phyloP scores from a whole-genome alignment of 2,797 vertebrate genomes.

The Poecilia gillii region DNA sequence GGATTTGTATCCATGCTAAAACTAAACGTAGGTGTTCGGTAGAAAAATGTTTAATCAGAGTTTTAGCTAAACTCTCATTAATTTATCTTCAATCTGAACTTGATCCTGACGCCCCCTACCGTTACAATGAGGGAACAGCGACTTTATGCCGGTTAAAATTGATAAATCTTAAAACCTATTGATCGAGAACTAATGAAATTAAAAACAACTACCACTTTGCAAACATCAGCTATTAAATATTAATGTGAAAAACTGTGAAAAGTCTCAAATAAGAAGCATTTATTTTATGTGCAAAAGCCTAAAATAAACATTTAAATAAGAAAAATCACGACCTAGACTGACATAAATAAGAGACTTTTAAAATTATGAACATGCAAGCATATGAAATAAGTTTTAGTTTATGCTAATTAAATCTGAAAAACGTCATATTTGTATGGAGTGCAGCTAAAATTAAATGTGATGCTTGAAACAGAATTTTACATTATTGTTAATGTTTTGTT shows the following conservation, averaged over 20 bases:
- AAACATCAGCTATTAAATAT: not conserved
- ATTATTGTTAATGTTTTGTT: not conserved
- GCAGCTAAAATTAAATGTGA: not conserved
- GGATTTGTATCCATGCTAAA: not conserved
- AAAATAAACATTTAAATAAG: not conserved
- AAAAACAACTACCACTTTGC: not conserved
- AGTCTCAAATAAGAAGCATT: not conserved
- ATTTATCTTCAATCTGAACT: constrained; percentile 16
- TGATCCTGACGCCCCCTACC: constrained; percentile 19
- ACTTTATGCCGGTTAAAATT: too few relatives aligned
- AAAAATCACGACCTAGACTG: not conserved
- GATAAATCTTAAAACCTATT: not conserved
- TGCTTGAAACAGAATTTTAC: not conserved
- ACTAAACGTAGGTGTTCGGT: not conserved
- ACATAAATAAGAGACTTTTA: not conserved
- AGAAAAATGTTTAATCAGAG: not conserved
- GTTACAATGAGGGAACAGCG: not conserved
- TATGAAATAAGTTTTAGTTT: too few relatives aligned
- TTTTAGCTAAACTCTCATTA: not conserved
- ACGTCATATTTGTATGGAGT: not conserved
- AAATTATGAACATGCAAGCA: not conserved
- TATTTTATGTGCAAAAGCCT: not conserved
- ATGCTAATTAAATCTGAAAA: not conserved
- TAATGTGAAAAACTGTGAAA: not conserved
- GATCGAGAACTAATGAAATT: not conserved